Percentiles rank a stretch among this genome's conserved stretches.
Evolutionary conservation across 2,888 invertebrate species (phyloP).

Genomic region (Macrosoma leucophasiata): DNA sequence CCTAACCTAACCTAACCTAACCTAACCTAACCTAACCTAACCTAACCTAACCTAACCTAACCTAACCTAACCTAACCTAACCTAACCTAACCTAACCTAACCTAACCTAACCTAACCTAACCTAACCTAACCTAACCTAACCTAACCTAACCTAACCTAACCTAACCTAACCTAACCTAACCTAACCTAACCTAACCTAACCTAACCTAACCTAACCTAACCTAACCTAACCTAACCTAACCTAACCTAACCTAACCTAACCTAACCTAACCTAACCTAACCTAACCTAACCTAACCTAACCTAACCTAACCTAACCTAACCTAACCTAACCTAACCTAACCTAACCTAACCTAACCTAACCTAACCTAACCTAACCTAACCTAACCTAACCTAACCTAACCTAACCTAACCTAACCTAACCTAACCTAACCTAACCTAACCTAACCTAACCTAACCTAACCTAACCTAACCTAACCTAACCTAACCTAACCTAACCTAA

Average conservation of each 20-base stretch:
- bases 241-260: constrained; percentile 12
- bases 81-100: constrained; percentile 22
- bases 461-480: constrained; percentile 18
- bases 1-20: constrained; percentile 16
- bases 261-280: constrained; percentile 16
- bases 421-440: constrained; percentile 19
- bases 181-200: constrained; percentile 16
- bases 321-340: too few relatives aligned
- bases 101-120: constrained; percentile 18
- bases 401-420: constrained; percentile 20
- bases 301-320: constrained; percentile 13
- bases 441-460: constrained; percentile 19
- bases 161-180: constrained; percentile 15
- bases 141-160: constrained; percentile 18
- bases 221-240: constrained; percentile 16
- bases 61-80: constrained; percentile 22
- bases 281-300: constrained; percentile 5
- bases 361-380: constrained; percentile 22
- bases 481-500: constrained; percentile 16
- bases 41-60: constrained; percentile 21
- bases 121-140: constrained; percentile 16
- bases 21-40: constrained; percentile 17
- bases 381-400: constrained; percentile 18
- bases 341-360: constrained; percentile 24
- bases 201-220: constrained; percentile 14